Conservation (phyloP, 2,888 invertebrate species). For the Cerastoderma edule region DNA sequence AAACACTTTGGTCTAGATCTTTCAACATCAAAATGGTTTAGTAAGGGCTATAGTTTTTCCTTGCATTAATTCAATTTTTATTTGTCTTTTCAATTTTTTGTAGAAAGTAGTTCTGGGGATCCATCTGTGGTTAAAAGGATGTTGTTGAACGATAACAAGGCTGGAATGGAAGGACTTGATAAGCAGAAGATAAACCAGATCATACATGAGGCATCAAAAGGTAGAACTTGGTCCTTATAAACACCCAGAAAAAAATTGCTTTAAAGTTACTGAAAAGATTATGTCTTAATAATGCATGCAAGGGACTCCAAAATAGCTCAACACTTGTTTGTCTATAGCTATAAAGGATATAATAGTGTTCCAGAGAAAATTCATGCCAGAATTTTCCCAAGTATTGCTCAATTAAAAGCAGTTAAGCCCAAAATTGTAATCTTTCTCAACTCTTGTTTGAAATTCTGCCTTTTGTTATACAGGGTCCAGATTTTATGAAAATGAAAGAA, state of each 20-base stretch:
- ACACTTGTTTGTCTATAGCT: too few relatives aligned
- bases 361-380: too few relatives aligned
- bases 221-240: too few relatives aligned
- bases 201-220: conserved; percentile 83
- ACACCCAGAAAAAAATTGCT: too few relatives aligned
- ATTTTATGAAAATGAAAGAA: conserved; percentile 86
- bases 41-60: background rate
- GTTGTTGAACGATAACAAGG: conserved; percentile 84
- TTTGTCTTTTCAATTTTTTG: background rate
- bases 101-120: conserved; percentile 1
- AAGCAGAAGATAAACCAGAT: conserved; percentile 83
- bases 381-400: too few relatives aligned
- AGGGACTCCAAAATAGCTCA: too few relatives aligned
- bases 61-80: background rate
- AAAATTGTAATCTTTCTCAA: too few relatives aligned
- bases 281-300: too few relatives aligned
- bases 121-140: conserved; percentile 71
- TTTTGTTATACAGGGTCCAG: conserved; percentile 83
- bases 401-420: too few relatives aligned
- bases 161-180: conserved; percentile 85
- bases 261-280: too few relatives aligned
- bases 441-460: too few relatives aligned
- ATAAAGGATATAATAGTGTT: too few relatives aligned
- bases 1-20: background rate
- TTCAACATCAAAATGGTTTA: background rate